These are phyloP conservation scores for Orthonychiurus folsomi DNA, from an alignment of 2,888 invertebrate genomes.

Conservation along the genomic window DNA sequence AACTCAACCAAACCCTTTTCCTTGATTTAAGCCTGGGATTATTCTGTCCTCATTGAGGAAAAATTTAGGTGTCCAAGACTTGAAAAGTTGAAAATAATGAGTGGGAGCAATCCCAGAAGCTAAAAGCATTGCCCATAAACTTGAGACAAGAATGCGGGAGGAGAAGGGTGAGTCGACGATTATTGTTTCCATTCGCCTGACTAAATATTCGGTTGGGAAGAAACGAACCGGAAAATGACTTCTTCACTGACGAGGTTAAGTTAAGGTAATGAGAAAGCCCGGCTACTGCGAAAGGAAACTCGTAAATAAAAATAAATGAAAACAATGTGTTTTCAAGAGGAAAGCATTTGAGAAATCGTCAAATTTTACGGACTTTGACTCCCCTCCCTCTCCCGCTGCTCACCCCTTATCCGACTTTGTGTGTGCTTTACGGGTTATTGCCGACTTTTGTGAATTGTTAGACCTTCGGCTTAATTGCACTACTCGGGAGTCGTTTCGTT, in stretches of 20 bases:
- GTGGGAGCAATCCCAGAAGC: too few species aligned
- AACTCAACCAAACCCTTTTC: too few species aligned
- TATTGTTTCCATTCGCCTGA: neutral
- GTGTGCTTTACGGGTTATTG: neutral
- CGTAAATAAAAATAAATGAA: constrained; percentile 10
- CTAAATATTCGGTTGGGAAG: neutral
- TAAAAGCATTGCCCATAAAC: neutral
- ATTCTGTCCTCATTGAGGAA: too few species aligned
- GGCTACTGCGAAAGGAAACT: neutral
- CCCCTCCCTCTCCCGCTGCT: neutral
- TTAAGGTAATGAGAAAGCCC: neutral
- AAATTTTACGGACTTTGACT: constrained; percentile 10
- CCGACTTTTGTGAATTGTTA: neutral
- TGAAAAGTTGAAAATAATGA: neutral
- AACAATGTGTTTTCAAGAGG: constrained; percentile 3
- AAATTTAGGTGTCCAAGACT: too few species aligned
- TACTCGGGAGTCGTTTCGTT: too few species aligned
- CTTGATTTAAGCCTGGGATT: too few species aligned
- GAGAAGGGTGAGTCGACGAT: neutral
- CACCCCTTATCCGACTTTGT: neutral
- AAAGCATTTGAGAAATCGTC: constrained; percentile 4
- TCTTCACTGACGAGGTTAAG: constrained; percentile 2
- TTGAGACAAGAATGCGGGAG: neutral
- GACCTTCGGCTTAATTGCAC: neutral
- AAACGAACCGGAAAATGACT: constrained; percentile 9